Evolutionary conservation across 2,888 invertebrate species (phyloP), one percentile per base, ranked within the genome.

Genomic region (Ceramica pisi): DNA sequence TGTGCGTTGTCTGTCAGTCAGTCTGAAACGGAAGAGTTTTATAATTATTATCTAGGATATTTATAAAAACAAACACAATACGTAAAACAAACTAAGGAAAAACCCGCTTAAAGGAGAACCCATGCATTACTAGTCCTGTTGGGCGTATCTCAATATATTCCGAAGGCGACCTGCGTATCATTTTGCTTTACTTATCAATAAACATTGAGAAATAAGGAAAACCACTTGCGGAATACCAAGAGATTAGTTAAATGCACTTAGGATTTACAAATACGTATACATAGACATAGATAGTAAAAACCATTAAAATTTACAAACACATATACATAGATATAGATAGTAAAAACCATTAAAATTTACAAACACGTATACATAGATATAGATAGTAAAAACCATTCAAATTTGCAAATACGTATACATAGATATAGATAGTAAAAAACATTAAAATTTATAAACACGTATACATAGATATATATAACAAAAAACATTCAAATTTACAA

Each of bases 121-220:
- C 12, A 35, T 35, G 23, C 48, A 41, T 53, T 14, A 65, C 14
- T 10, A 50, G 1, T 41, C 50, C 10, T 5, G 10, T 12, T 44
- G 57, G 48, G 51, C 51, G n/a, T 66, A 21, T 46, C 21, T 38
- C 44, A 21, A 46, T n/a, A 6, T 16, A 19, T 46, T 16, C 46
- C 5, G 16, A n/a, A 23, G 41, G 35, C 12, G 12, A 16, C 38
- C 10, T 26, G 35, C 5, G 23, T 16, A 1, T 53, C 35, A 44
- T 44, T 38, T 8, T 55, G 38, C 8, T 38, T 14, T 55, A 55
- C 46, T 41, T 41, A 63, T 63, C 46, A 55, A 71, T 48, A 72
- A 9, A 6, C 14, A 2, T 41, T 56, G 73, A 6, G 14, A 63
- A 71, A 55, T 19, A 31, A 71, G 71, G 71, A 71, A 71, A 71